phyloP scores from a whole-genome alignment of 1,140 invertebrate species.

The Physella acuta region DNA sequence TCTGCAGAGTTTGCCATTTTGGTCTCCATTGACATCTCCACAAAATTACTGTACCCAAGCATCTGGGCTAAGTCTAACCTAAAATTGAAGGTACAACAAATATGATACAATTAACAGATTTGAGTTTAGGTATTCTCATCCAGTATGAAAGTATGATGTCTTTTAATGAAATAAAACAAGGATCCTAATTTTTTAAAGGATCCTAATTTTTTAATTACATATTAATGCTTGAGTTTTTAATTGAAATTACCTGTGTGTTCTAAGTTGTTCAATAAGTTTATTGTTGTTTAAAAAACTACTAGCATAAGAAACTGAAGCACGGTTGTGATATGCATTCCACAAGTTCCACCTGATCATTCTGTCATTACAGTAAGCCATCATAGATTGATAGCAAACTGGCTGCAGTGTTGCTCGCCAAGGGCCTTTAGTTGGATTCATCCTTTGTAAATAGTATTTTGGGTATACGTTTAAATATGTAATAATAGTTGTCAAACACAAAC shows the following conservation, averaged over 20 bases:
- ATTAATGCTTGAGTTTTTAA: no score
- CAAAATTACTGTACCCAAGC: conserved; percentile 78
- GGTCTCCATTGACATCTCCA: conserved; percentile 87
- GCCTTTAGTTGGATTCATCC: conserved; percentile 62
- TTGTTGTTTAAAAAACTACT: conserved; percentile 65
- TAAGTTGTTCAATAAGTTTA: conserved; percentile 77
- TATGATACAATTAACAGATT: no score
- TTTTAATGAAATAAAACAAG: no score
- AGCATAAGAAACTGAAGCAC: conserved; percentile 65
- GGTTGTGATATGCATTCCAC: conserved; percentile 75
- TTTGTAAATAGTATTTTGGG: no score
- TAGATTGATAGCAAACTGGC: conserved; percentile 71
- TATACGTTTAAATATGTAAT: no score
- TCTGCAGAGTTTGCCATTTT: conserved; percentile 88
- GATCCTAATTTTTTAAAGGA: no score
- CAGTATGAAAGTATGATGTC: no score
- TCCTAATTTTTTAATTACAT: no score
- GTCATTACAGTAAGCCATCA: conserved; percentile 80
- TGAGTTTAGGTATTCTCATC: no score
- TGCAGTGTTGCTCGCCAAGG: conserved; percentile 69
- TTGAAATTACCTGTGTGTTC: conserved; percentile 63
- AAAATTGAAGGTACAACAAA: no score
- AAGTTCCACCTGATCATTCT: conserved; percentile 75
- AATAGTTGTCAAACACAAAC: no score
- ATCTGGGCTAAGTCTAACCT: conserved; percentile 73